A percentile compares a stretch with the other conserved stretches of the same genome.
Conservation (phyloP, 2,113 vertebrate species). For the Pluvianellus socialis region DNA sequence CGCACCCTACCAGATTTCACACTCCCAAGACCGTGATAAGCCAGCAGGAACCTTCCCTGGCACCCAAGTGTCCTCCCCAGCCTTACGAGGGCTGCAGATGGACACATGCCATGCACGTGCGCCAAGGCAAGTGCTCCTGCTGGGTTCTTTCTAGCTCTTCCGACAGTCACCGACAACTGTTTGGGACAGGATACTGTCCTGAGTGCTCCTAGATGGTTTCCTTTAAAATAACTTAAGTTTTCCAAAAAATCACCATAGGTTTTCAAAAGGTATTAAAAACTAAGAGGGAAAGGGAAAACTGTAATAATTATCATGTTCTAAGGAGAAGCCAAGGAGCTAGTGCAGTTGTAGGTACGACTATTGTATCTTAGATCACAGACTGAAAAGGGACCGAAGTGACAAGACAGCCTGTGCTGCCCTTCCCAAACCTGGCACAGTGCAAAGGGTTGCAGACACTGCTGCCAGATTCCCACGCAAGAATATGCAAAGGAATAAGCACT, state of each 20-base stretch:
- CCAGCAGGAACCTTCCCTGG: background rate
- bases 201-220: background rate
- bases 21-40: background rate
- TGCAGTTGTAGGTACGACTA: background rate
- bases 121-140: background rate
- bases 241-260: background rate
- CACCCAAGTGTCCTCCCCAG: background rate
- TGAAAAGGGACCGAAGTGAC: background rate
- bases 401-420: background rate
- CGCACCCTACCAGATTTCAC: background rate
- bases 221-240: background rate
- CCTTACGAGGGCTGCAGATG: background rate
- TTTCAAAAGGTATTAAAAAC: background rate
- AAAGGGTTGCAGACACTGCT: background rate
- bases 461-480: background rate
- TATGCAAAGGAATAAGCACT: background rate
- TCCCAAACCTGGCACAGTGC: background rate
- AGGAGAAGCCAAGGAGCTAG: background rate
- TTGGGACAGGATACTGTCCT: background rate
- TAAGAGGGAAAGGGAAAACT: background rate
- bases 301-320: background rate
- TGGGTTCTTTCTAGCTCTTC: background rate
- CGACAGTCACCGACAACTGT: rapidly evolving
- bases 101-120: background rate
- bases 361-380: background rate